A percentile compares a stretch with the other conserved stretches of the same genome.
Evolutionary conservation across 2,888 invertebrate species (phyloP).

Genomic region (Alviniconcha strummeri): DNA sequence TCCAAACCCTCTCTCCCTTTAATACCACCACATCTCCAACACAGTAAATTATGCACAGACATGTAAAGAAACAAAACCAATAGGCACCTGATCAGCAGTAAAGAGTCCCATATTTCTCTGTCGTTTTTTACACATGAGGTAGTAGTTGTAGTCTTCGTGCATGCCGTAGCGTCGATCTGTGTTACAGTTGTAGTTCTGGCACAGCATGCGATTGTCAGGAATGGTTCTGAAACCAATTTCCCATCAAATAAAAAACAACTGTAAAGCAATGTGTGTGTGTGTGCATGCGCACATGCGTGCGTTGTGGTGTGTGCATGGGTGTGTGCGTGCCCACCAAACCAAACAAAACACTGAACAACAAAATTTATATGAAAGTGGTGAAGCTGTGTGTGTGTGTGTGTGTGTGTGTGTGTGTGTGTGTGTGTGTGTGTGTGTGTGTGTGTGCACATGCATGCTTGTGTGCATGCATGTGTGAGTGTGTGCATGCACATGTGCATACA

Average conservation of each 20-base stretch:
- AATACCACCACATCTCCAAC: background rate
- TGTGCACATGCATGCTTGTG: too few species aligned
- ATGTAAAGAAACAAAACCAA: background rate
- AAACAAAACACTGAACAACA: too few species aligned
- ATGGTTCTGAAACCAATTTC: conserved; percentile 63
- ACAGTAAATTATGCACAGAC: background rate
- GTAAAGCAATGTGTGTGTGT: background rate
- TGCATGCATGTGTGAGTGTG: background rate
- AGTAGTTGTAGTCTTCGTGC: conserved; percentile 71
- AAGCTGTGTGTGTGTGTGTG: background rate
- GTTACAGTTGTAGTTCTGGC: conserved; percentile 68
- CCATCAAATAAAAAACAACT: background rate
- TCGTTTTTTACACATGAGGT: conserved; percentile 61
- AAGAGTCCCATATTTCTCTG: conserved; percentile 70
- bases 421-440: background rate
- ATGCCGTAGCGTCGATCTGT: conserved; percentile 69
- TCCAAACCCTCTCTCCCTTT: too few species aligned
- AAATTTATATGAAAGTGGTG: too few species aligned
- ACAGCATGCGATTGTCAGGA: conserved; percentile 57
- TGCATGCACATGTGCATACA: background rate
- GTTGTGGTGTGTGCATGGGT: too few species aligned
- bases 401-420: background rate
- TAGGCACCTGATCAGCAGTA: conserved; percentile 70
- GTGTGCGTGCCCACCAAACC: too few species aligned
- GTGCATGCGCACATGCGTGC: too few species aligned